A percentile compares a stretch with the other conserved stretches of the same genome.
These are phyloP conservation scores for Pseudorectes ferrugineus DNA, from an alignment of 2,113 vertebrate species.

Conservation along the genomic window DNA sequence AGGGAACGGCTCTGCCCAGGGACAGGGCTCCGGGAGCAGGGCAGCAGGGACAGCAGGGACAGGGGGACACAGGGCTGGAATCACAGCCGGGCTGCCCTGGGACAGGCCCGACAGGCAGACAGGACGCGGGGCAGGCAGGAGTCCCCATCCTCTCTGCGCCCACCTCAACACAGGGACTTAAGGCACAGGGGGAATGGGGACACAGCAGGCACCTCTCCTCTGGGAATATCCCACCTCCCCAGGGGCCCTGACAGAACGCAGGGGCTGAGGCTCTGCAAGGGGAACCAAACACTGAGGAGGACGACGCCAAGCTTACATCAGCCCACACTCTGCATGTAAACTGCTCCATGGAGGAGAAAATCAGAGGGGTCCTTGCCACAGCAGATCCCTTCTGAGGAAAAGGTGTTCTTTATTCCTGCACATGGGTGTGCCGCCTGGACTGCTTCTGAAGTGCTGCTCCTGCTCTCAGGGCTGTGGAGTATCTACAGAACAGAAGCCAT, in stretches of 20 bases:
- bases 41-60: neutral
- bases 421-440: fast-evolving
- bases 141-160: too few species aligned
- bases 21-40: neutral
- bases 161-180: neutral
- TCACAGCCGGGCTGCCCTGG: neutral
- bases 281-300: too few species aligned
- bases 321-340: fast-evolving
- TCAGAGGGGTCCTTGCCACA: fast-evolving
- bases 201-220: too few species aligned
- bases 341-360: fast-evolving
- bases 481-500: neutral
- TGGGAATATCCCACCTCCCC: neutral
- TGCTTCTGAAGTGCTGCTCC: neutral
- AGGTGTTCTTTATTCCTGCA: neutral
- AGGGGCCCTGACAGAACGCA: fast-evolving
- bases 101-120: neutral
- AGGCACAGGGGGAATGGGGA: neutral
- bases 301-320: fast-evolving
- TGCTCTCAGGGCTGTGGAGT: neutral
- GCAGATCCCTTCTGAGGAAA: neutral
- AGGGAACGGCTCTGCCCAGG: neutral
- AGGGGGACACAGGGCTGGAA: too few species aligned
- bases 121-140: fast-evolving
- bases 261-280: neutral